Percentiles rank a stretch among this genome's conserved stretches.
These are phyloP conservation scores for Papilio helenus DNA, from an alignment of 1,140 invertebrate genomes.

Conservation along the genomic window DNA sequence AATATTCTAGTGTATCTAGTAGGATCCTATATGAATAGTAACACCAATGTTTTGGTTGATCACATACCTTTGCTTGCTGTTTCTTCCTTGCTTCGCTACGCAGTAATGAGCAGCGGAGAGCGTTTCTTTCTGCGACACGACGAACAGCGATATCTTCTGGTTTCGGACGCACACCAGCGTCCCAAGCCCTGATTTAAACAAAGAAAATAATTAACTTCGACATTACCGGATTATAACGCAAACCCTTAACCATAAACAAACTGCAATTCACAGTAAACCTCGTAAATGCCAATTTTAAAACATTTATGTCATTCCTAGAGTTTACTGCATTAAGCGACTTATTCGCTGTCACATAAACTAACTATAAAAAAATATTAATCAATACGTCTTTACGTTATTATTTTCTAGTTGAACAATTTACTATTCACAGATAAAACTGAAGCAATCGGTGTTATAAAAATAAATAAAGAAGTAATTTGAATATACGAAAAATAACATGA, in stretches of 20 bases:
- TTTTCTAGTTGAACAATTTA: not conserved
- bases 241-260: too few relatives aligned
- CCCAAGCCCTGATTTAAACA: conserved; percentile 68
- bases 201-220: not conserved
- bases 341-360: too few relatives aligned
- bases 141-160: conserved; percentile 71
- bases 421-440: not conserved
- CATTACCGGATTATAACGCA: not conserved
- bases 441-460: not conserved
- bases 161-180: conserved; percentile 70
- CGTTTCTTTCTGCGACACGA: conserved; percentile 74
- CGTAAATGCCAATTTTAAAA: too few relatives aligned
- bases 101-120: conserved; percentile 69
- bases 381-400: too few relatives aligned
- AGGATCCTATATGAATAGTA: too few relatives aligned
- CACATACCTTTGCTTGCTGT: conserved; percentile 71
- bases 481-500: not conserved
- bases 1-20: too few relatives aligned
- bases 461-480: not conserved
- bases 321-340: too few relatives aligned
- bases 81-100: conserved; percentile 76
- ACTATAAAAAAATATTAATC: too few relatives aligned
- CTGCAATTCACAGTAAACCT: too few relatives aligned
- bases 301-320: too few relatives aligned
- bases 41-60: not conserved